phyloP scores from a whole-genome alignment of 2,797 vertebrate genomes.

The Siniperca scherzeri region DNA sequence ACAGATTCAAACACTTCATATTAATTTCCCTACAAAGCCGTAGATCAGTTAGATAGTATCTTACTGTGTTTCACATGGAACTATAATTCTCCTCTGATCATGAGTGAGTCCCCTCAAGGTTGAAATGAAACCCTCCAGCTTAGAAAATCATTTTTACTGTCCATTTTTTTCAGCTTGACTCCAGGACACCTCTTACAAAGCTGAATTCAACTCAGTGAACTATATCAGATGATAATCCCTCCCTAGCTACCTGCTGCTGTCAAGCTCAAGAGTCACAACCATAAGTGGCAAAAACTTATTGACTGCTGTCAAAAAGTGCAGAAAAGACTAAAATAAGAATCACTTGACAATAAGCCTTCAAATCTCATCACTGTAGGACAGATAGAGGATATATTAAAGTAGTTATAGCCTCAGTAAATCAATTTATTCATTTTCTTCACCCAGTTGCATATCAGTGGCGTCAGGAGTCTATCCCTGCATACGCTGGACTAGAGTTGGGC shows the following conservation, averaged over 20 bases:
- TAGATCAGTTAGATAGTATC: not conserved
- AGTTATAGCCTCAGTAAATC: slow-evolving; percentile 35
- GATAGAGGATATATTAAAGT: slow-evolving; percentile 61
- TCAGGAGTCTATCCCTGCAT: slow-evolving; percentile 23
- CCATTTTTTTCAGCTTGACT: slow-evolving; percentile 55
- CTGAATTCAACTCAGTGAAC: slow-evolving; percentile 68
- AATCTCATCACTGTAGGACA: slow-evolving; percentile 58
- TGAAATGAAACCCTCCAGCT: slow-evolving; percentile 55
- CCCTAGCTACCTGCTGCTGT: slow-evolving; percentile 61
- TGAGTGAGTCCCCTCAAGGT: slow-evolving; percentile 8
- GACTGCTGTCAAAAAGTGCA: slow-evolving; percentile 69
- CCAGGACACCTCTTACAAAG: slow-evolving; percentile 53
- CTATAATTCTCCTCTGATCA: slow-evolving; percentile 44
- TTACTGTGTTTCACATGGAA: slow-evolving; percentile 31
- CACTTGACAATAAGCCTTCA: slow-evolving; percentile 57
- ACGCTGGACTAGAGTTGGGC: not conserved
- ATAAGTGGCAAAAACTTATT: slow-evolving; percentile 66
- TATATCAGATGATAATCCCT: slow-evolving; percentile 71
- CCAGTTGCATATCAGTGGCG: slow-evolving; percentile 32
- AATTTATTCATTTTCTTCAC: slow-evolving; percentile 61
- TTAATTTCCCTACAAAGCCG: not conserved
- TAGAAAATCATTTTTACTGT: slow-evolving; percentile 63
- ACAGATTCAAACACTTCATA: not conserved
- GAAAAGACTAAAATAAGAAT: slow-evolving; percentile 60
- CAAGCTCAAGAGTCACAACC: slow-evolving; percentile 55